Base-by-base conservation (phyloP, 2,888 invertebrate genomes). In the Nymphalis c-album region DNA sequence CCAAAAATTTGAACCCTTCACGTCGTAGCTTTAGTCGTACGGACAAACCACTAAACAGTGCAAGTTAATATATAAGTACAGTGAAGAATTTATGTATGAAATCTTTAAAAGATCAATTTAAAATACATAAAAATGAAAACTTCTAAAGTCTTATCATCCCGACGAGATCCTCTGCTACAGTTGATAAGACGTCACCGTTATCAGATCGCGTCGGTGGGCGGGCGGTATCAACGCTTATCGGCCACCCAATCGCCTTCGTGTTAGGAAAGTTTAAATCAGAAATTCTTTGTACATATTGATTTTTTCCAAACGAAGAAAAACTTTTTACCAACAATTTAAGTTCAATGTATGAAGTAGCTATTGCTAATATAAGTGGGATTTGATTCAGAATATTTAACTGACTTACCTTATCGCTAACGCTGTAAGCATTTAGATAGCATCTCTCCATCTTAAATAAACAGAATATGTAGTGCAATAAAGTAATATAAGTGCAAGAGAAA, bases 141-240 rank as follows among this genome's bases (percentile, higher is more conserved):
- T 31, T 31, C 40, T 10, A 40, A 31, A n/a, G 35, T 40, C n/a
- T 18, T 57, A 57, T 40, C 53, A 55, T 7, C 63, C n/a, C 55
- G 46, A 17, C 63, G 17, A 55, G 55, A 63, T 63, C 63, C 55
- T 26, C 46, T 17, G 46, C 22, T 48, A 40, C 46, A n/a, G 13
- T 35, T 63, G 69, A 69, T 69, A 66, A 66, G 59, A 58, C 53
- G 64, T 60, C 64, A 51, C 62, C 53, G 26, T 63, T 66, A 69
- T 69, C 69, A 67, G 66, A 66, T 69, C 57, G 63, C 60, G 66
- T 53, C 62, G 53, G 51, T 31, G 53, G 53, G 53, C 53, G 63
- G 66, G 66, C 48, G 66, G 60, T 55, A n/a, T 66, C 48, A 40
- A 22, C 60, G 26, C 55, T 62, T 67, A 69, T 69, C 69, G 57